A percentile compares a stretch with the other conserved stretches of the same genome.
Evolutionary conservation across 2,113 vertebrate genomes (phyloP).

Genomic region (Lonchura striata): DNA sequence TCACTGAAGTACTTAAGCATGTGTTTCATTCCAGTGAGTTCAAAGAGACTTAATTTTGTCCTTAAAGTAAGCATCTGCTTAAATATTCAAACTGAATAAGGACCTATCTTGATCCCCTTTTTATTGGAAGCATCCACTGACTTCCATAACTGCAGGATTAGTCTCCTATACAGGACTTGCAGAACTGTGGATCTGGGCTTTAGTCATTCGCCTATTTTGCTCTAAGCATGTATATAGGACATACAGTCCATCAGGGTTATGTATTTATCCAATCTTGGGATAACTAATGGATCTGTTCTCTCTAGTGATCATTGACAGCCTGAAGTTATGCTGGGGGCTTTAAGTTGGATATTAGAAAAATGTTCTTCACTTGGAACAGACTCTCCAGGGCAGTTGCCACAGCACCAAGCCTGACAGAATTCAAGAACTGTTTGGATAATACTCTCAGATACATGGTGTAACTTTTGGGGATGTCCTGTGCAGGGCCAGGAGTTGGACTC

Average conservation of each 20-base stretch:
- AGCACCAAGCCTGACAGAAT: not conserved
- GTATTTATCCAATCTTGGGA: not conserved
- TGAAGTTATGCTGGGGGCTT: not conserved
- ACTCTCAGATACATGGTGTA: not conserved
- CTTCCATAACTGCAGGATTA: not conserved
- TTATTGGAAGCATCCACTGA: conserved; percentile 24
- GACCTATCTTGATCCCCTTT: not conserved
- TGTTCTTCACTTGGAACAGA: not conserved
- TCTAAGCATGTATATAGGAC: not conserved
- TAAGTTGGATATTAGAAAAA: not conserved
- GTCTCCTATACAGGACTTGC: not conserved
- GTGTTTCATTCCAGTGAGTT: conserved; percentile 8
- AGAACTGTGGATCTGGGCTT: not conserved
- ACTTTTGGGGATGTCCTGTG: not conserved
- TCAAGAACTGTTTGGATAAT: not conserved
- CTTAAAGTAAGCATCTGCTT: conserved; percentile 36
- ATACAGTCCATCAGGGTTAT: not conserved
- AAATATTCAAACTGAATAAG: conserved; percentile 12
- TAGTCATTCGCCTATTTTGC: not conserved
- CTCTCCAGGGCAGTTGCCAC: not conserved
- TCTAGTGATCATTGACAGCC: not conserved
- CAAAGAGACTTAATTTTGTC: conserved; percentile 35
- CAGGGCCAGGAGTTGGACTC: not conserved
- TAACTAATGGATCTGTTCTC: not conserved
- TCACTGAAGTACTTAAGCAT: conserved; percentile 24